These are phyloP conservation scores for Pipistrellus pygmaeus DNA, from an alignment of 2,797 vertebrate genomes.

Conservation along the genomic window DNA sequence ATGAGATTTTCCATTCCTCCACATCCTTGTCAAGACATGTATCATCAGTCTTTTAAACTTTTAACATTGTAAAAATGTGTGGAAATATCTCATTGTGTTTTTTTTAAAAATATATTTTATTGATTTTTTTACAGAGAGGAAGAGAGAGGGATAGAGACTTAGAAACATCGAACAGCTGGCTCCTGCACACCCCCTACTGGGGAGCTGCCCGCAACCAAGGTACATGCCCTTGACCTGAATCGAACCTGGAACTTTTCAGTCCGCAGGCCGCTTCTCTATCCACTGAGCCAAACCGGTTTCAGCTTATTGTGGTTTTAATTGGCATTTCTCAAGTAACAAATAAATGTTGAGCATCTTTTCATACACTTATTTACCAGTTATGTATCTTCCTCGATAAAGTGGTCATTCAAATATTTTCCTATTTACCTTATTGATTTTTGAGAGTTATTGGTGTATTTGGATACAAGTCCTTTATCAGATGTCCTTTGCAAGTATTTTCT, in stretches of 20 bases:
- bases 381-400: background rate
- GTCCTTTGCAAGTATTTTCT: background rate
- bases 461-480: background rate
- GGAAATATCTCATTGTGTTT: background rate
- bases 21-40: background rate
- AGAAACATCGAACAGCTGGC: no score
- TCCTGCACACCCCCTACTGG: no score
- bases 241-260: no score
- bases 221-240: no score
- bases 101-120: no score
- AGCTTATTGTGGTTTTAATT: background rate
- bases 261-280: no score
- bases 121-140: no score
- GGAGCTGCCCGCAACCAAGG: no score
- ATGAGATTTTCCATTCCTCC: background rate
- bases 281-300: no score
- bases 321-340: background rate
- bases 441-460: constrained; percentile 24
- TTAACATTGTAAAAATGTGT: constrained; percentile 11
- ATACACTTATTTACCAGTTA: background rate
- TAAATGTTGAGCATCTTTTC: background rate
- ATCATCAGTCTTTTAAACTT: background rate
- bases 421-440: background rate
- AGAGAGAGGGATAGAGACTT: no score
- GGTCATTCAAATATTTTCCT: background rate